These are phyloP conservation scores for Molothrus ater DNA, from an alignment of 2,797 vertebrate species.

Conservation along the genomic window DNA sequence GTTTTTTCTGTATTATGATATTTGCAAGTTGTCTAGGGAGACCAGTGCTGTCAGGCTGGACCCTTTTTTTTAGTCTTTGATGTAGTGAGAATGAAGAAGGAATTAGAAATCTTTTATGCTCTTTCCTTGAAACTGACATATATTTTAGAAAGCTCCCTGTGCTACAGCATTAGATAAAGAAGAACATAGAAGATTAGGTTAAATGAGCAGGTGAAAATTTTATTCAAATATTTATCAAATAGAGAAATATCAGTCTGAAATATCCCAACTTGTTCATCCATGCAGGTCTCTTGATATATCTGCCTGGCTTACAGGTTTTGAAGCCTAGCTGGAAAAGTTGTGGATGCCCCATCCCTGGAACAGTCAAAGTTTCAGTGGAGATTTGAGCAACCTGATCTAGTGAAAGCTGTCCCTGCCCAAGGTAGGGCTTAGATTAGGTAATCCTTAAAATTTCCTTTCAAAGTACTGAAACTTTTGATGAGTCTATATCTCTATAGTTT, in stretches of 20 bases:
- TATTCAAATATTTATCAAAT: neutral
- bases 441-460: neutral
- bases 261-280: neutral
- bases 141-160: neutral
- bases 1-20: neutral
- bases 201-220: neutral
- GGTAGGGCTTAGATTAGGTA: fast-evolving
- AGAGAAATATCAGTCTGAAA: neutral
- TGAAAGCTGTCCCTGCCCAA: neutral
- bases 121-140: neutral
- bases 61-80: neutral
- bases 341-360: neutral
- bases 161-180: neutral
- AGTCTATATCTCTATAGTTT: neutral
- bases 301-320: neutral
- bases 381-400: neutral
- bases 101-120: neutral
- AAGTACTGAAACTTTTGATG: neutral
- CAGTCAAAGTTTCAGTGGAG: neutral
- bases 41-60: neutral
- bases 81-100: neutral
- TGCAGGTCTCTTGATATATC: neutral
- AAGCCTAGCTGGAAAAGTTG: neutral
- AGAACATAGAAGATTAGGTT: neutral
- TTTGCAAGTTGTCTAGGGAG: neutral